A percentile compares a stretch with the other conserved stretches of the same genome.
These are phyloP conservation scores for Dicroscelio sp. DNA, from an alignment of 2,888 invertebrate species.

Conservation along the genomic window DNA sequence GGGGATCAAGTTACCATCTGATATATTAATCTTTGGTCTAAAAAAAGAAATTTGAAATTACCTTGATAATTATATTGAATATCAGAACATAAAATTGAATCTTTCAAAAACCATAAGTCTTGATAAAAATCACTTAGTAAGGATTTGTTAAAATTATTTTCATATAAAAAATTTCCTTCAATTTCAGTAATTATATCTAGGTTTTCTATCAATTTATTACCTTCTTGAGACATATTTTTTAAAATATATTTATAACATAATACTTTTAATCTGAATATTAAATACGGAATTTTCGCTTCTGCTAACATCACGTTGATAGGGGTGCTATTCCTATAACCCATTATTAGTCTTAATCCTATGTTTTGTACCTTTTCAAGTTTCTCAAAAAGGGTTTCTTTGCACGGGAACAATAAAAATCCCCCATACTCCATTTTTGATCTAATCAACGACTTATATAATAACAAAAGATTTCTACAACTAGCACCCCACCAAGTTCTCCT, in stretches of 20 bases:
- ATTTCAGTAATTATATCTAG: conserved; percentile 8
- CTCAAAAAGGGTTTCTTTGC: not conserved
- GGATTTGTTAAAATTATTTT: conserved; percentile 37
- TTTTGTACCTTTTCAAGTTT: conserved; percentile 50
- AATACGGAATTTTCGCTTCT: conserved; percentile 40
- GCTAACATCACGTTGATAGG: conserved; percentile 62
- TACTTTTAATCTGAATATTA: conserved; percentile 29
- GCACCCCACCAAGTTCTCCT: conserved; percentile 62
- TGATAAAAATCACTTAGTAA: not conserved
- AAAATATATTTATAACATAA: conserved; percentile 30
- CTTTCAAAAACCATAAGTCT: conserved; percentile 8
- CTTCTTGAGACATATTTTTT: conserved; percentile 17
- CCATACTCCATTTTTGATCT: conserved; percentile 52
- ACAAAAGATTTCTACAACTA: not conserved
- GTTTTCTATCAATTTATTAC: not conserved
- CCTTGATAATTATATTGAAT: not conserved
- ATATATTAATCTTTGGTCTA: conserved; percentile 4
- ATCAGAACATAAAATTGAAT: conserved; percentile 7
- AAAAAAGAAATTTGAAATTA: not conserved
- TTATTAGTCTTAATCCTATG: conserved; percentile 35
- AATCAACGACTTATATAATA: conserved; percentile 11
- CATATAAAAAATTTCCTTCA: not conserved
- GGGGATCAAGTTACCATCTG: too few species aligned
- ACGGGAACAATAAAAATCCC: conserved; percentile 32
- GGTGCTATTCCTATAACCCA: conserved; percentile 63